Evolutionary conservation across 2,113 vertebrate species (phyloP), one percentile per base, ranked within the genome.

Genomic region (Oenanthe oenanthe): DNA sequence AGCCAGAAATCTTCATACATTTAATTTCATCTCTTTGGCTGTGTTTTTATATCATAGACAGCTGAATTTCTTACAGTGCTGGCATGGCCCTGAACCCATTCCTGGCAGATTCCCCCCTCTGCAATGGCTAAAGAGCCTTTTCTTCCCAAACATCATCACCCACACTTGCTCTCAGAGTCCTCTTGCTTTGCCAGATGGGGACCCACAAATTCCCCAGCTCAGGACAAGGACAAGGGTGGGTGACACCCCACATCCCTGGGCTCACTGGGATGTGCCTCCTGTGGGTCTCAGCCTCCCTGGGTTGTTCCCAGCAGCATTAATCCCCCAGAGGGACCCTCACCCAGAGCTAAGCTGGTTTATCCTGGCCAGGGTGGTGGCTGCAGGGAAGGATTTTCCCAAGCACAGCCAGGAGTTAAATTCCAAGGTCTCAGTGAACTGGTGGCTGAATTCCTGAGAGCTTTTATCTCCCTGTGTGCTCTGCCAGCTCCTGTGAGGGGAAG

Each of bases 361-460:
- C 85, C 76, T 17, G 58, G 38, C 70, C 77, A 89, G 48, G 43
- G 50, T 5, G 38, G 25, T 32, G 53, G 70, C 86, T 84, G 50
- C 76, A 78, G 57, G 77, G 66, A 28, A 89, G 84, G 85, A 88
- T 87, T 94, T 94, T 95, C 91, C 89, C 84, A 85, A 92, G 74
- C 45, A 68, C 45, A 42, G 68, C 45, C 53, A 58, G 20, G 32
- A 79, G 58, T 61, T 65, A 75, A 85, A 89, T 75, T 91, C 77
- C 42, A 3, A 48, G 28, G 79, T 34, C 21, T 3, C 10, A 34
- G 15, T 10, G 61, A 78, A 28, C 72, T n/a, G 8, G 50, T 36
- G 89, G 56, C 53, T 0, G 0, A 91, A 57, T 22, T n/a, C 29
- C 73, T 65, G 28, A 42, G 16, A 4, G 48, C 14, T 91, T 84